Percentiles rank a stretch among this genome's conserved stretches.
phyloP scores from a whole-genome alignment of 2,113 vertebrate species.

The Arothron firmamentum region DNA sequence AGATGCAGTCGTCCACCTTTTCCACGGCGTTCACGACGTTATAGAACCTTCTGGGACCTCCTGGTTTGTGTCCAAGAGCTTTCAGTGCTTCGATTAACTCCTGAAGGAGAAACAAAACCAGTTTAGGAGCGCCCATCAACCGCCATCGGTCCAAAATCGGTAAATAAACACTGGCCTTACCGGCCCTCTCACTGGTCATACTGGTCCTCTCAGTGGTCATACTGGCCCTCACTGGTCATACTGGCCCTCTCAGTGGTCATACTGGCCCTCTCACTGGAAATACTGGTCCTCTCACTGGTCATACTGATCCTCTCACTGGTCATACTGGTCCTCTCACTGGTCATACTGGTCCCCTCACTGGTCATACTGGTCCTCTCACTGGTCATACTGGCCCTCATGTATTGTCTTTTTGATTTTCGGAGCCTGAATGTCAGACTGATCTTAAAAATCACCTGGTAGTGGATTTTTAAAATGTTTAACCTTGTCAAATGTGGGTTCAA shows the following conservation, averaged over 20 bases:
- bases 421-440: no score
- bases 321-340: not conserved
- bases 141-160: no score
- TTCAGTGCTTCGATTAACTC: slow-evolving; percentile 62
- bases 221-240: no score
- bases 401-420: no score
- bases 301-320: not conserved
- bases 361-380: not conserved
- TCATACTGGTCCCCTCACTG: not conserved
- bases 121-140: no score
- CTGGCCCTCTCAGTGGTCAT: no score
- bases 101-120: slow-evolving; percentile 54
- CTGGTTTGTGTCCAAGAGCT: slow-evolving; percentile 65
- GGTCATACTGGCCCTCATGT: not conserved
- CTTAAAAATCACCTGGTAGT: no score
- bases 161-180: no score
- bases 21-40: slow-evolving; percentile 85
- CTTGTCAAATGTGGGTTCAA: slow-evolving; percentile 71
- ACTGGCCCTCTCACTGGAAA: no score
- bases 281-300: no score
- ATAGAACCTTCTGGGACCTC: not conserved
- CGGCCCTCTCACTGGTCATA: no score
- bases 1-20: slow-evolving; percentile 74
- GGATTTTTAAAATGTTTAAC: slow-evolving; percentile 44
- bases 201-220: no score